Conservation (phyloP, 2,797 vertebrate species). For the Hafferia zeledoni region DNA sequence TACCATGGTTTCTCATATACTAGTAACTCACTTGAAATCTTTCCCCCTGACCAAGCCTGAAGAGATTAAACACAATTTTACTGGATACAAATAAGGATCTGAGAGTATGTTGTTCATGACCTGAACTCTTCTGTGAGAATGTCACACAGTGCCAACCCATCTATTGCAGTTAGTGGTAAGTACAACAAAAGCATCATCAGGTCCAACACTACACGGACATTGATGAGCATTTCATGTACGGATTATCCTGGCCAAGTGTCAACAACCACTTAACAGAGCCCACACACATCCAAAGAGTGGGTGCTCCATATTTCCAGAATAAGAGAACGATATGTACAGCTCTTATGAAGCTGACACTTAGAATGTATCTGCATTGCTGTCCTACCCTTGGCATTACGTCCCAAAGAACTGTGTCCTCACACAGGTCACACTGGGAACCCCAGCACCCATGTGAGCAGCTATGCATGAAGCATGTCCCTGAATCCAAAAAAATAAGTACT, state of each 20-base stretch:
- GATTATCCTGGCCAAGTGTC: background rate
- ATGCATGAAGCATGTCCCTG: accelerated
- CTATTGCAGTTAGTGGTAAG: background rate
- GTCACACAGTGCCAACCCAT: background rate
- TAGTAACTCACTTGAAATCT: background rate
- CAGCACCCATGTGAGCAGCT: background rate
- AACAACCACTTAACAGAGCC: background rate
- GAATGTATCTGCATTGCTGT: background rate
- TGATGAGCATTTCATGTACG: background rate
- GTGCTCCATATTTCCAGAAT: background rate
- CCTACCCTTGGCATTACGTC: background rate
- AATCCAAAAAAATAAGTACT: accelerated
- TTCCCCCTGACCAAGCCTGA: background rate
- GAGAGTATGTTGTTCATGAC: background rate
- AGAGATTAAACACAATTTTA: background rate
- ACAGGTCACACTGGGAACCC: background rate
- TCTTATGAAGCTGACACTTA: background rate
- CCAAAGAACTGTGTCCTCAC: background rate
- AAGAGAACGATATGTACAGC: background rate
- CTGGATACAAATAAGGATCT: background rate
- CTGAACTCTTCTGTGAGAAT: background rate
- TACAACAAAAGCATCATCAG: background rate
- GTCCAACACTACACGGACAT: background rate
- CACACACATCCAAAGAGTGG: background rate
- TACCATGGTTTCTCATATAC: background rate